Evolutionary conservation across 2,113 vertebrate genomes (phyloP).

Genomic region (Rhea americana): DNA sequence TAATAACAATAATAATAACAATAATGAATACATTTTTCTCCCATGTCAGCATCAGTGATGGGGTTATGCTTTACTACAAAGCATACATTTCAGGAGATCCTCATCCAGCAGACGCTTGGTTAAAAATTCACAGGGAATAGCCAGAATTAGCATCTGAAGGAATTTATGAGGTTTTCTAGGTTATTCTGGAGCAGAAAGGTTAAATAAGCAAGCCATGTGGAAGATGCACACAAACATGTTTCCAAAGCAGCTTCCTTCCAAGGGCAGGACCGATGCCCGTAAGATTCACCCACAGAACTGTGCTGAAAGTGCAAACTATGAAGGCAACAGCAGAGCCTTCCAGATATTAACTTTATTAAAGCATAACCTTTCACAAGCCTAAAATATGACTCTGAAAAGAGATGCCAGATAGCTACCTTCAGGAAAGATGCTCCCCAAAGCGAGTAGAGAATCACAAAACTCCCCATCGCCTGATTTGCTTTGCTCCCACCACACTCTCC

Average conservation of each 20-base stretch:
- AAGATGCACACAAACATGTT: neutral
- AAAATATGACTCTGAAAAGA: rapidly evolving
- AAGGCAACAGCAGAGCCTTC: neutral
- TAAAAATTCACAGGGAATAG: neutral
- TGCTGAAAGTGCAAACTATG: neutral
- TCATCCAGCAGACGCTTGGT: neutral
- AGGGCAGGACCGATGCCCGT: rapidly evolving
- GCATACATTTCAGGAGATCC: neutral
- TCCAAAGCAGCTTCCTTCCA: neutral
- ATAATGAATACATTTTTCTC: conserved; percentile 60
- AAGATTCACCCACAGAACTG: neutral
- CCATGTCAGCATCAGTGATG: conserved; percentile 10
- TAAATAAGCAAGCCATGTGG: neutral
- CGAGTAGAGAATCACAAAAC: neutral
- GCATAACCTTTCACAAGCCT: neutral
- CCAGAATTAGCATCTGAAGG: neutral
- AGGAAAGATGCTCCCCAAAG: neutral
- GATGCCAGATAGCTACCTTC: neutral
- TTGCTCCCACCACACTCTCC: neutral
- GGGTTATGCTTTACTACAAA: conserved; percentile 20
- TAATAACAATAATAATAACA: conserved; percentile 38
- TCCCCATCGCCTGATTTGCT: neutral
- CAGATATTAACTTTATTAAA: neutral
- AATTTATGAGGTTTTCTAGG: neutral
- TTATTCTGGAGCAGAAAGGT: neutral